These are phyloP conservation scores for Micromesistius poutassou DNA, from an alignment of 2,797 vertebrate genomes.

Conservation along the genomic window DNA sequence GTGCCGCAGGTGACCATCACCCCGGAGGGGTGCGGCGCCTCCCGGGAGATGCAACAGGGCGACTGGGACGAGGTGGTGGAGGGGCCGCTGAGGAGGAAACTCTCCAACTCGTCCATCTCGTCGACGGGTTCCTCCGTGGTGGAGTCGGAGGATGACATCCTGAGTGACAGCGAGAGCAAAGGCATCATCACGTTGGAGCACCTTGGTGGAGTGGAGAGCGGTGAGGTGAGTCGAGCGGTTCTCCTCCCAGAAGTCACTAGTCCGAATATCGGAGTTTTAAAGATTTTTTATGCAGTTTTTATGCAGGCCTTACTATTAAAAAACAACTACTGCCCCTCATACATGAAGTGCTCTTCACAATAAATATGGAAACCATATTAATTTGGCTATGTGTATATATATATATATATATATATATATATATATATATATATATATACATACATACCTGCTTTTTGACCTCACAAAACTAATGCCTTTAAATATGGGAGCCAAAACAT, in stretches of 20 bases:
- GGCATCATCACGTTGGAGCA: constrained; percentile 89
- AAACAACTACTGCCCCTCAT: no score
- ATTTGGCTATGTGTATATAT: no score
- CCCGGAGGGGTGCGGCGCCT: constrained; percentile 74
- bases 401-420: no score
- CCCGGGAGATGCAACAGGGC: constrained; percentile 69
- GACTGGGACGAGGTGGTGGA: constrained; percentile 70
- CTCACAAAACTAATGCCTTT: no score
- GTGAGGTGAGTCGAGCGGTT: constrained; percentile 72
- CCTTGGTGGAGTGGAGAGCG: constrained; percentile 70
- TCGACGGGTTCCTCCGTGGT: constrained; percentile 89
- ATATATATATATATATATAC: no score
- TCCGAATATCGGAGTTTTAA: background rate
- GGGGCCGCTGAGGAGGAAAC: constrained; percentile 76
- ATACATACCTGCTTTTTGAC: no score
- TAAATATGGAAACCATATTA: no score
- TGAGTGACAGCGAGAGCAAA: constrained; percentile 93
- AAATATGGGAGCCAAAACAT: background rate
- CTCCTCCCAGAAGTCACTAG: background rate
- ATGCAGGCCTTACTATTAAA: no score
- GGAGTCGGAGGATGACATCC: constrained; percentile 93
- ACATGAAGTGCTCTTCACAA: no score
- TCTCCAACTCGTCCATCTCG: constrained; percentile 93
- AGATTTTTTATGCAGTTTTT: no score
- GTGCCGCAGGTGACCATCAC: constrained; percentile 94